These are phyloP conservation scores for Lasioglossum figueresi DNA, from an alignment of 2,888 invertebrate genomes.

Conservation along the genomic window DNA sequence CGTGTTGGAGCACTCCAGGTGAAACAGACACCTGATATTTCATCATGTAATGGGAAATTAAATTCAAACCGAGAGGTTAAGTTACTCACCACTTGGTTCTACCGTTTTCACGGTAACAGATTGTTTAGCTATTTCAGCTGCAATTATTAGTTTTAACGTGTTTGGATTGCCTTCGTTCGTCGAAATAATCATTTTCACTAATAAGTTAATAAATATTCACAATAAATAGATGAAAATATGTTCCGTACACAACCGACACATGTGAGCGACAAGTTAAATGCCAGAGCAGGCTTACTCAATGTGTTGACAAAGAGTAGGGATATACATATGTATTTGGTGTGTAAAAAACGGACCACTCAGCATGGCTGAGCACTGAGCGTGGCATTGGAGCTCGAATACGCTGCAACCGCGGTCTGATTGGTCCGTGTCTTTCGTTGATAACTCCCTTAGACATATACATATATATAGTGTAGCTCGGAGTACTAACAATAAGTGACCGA, in stretches of 20 bases:
- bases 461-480: too few relatives aligned
- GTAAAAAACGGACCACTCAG: too few relatives aligned
- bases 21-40: slow-evolving; percentile 43
- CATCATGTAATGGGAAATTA: slow-evolving; percentile 42
- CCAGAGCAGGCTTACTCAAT: not conserved
- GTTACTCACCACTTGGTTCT: slow-evolving; percentile 87
- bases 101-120: slow-evolving; percentile 86
- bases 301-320: not conserved
- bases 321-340: too few relatives aligned
- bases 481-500: too few relatives aligned
- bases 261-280: slow-evolving; percentile 73
- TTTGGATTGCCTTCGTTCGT: slow-evolving; percentile 92
- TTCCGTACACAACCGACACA: slow-evolving; percentile 76
- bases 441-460: too few relatives aligned
- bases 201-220: slow-evolving; percentile 78
- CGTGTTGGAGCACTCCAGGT: not conserved
- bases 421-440: too few relatives aligned
- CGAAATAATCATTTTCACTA: slow-evolving; percentile 88
- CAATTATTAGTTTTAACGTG: slow-evolving; percentile 89
- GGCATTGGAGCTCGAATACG: too few relatives aligned
- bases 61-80: slow-evolving; percentile 56
- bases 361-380: too few relatives aligned
- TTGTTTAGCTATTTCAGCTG: slow-evolving; percentile 87
- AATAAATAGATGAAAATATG: slow-evolving; percentile 79
- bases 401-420: too few relatives aligned